Evolutionary conservation across 2,888 invertebrate genomes (phyloP).

Genomic region (Dilophus febrilis): DNA sequence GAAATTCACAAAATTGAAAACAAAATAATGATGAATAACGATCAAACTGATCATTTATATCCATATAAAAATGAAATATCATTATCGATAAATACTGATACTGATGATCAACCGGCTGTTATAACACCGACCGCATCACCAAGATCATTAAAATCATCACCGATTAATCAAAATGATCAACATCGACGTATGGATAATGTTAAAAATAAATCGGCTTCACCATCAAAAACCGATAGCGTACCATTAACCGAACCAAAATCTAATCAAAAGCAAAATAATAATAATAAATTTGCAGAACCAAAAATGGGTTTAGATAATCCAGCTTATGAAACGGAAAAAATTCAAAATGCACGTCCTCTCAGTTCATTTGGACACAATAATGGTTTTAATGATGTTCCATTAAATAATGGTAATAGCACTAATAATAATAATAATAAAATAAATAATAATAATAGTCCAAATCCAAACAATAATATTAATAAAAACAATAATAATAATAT

Average conservation of each 20-base stretch:
- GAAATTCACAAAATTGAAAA: too few relatives aligned
- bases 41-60: background rate
- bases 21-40: too few relatives aligned
- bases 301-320: conserved; percentile 12
- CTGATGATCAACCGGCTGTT: conserved; percentile 11
- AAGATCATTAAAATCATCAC: conserved; percentile 6
- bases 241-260: conserved; percentile 23
- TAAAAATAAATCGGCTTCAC: conserved; percentile 19
- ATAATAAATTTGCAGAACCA: conserved; percentile 15
- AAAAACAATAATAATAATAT: background rate
- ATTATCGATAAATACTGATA: background rate
- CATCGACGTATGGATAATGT: background rate
- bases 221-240: conserved; percentile 16
- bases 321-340: conserved; percentile 11
- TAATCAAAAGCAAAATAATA: conserved; percentile 18
- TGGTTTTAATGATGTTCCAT: conserved; percentile 7
- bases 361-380: conserved; percentile 14
- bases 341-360: conserved; percentile 10
- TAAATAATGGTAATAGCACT: conserved; percentile 5
- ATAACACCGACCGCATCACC: conserved; percentile 14
- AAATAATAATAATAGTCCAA: conserved; percentile 1
- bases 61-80: conserved; percentile 2
- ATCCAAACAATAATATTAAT: background rate
- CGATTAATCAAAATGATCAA: too few relatives aligned
- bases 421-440: conserved; percentile 1